A percentile compares a stretch with the other conserved stretches of the same genome.
These are phyloP conservation scores for Micronisus gabar DNA, from an alignment of 2,113 vertebrate species.

Conservation along the genomic window DNA sequence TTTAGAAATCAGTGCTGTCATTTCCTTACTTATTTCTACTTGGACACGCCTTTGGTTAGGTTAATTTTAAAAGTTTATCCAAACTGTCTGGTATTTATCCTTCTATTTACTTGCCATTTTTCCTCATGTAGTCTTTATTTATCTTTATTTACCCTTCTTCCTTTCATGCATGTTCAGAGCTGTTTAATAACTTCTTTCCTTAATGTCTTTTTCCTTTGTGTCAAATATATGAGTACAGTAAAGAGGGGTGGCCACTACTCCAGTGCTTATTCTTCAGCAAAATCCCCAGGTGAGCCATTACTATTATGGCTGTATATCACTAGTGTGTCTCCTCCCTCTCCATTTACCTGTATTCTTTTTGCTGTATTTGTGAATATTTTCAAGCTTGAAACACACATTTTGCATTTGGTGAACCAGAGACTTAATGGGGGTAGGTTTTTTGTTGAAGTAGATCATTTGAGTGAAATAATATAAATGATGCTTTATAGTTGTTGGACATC, in stretches of 20 bases:
- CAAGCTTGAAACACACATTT: background rate
- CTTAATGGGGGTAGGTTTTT: background rate
- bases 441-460: background rate
- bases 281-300: conserved; percentile 90
- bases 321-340: conserved; percentile 53
- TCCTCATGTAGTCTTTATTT: background rate
- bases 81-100: background rate
- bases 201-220: conserved; percentile 72
- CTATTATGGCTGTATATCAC: conserved; percentile 64
- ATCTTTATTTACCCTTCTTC: conserved; percentile 21
- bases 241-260: conserved; percentile 84
- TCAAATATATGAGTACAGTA: conserved; percentile 79
- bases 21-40: background rate
- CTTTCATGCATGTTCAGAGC: conserved; percentile 2
- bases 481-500: background rate
- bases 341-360: conserved; percentile 18
- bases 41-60: background rate
- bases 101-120: background rate
- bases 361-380: conserved; percentile 54
- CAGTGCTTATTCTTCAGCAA: conserved; percentile 86
- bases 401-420: background rate
- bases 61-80: background rate
- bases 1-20: background rate
- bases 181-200: conserved; percentile 74
- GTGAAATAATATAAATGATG: background rate